Percentiles rank a stretch among this genome's conserved stretches.
Evolutionary conservation across 2,888 invertebrate genomes (phyloP).

Genomic region (Imbricaverruca yamaguchii): DNA sequence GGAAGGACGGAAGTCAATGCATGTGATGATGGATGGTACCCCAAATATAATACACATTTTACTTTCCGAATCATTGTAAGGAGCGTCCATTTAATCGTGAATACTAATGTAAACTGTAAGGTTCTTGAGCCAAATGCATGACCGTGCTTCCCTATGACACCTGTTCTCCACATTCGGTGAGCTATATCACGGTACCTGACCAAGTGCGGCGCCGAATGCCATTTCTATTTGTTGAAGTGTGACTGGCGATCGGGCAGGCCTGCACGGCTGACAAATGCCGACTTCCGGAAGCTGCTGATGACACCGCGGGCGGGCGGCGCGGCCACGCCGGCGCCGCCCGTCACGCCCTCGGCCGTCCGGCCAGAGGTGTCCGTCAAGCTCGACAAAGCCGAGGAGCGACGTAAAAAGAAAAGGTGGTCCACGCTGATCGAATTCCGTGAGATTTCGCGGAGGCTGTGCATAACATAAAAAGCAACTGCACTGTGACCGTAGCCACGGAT

Average conservation of each 20-base stretch:
- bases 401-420: slow-evolving; percentile 71
- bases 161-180: neutral
- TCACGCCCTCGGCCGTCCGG: slow-evolving; percentile 39
- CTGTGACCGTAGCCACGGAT: too few relatives aligned
- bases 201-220: neutral
- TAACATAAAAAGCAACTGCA: too few relatives aligned
- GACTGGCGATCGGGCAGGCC: slow-evolving; percentile 24
- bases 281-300: slow-evolving; percentile 91
- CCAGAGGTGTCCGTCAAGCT: slow-evolving; percentile 33
- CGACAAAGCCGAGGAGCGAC: slow-evolving; percentile 71
- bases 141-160: neutral
- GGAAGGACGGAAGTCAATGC: too few relatives aligned
- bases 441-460: too few relatives aligned
- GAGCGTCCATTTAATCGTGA: too few relatives aligned
- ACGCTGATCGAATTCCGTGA: too few relatives aligned
- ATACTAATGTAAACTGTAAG: too few relatives aligned
- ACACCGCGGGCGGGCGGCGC: slow-evolving; percentile 69
- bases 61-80: too few relatives aligned
- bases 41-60: too few relatives aligned
- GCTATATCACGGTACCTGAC: neutral
- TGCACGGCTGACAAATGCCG: slow-evolving; percentile 76
- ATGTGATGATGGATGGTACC: too few relatives aligned
- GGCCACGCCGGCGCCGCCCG: slow-evolving; percentile 41
- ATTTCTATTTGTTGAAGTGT: neutral
- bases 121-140: neutral